Evolutionary conservation across 2,113 vertebrate species (phyloP).

Genomic region (Gymnocephalus cernua): DNA sequence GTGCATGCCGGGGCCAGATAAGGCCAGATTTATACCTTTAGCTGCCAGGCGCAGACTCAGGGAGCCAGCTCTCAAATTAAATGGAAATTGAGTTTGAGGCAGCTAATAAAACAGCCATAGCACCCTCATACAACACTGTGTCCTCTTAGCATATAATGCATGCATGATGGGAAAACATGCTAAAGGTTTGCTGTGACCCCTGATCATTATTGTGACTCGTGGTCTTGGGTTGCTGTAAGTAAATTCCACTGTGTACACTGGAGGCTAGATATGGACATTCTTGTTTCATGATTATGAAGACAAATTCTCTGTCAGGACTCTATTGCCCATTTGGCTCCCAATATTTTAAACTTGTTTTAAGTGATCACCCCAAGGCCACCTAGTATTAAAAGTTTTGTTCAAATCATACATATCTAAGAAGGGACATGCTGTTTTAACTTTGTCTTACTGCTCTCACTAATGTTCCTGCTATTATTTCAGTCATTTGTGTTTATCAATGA

Average conservation of each 20-base stretch:
- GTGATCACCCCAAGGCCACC: conserved; percentile 34
- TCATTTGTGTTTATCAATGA: conserved; percentile 25
- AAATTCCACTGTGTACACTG: conserved; percentile 11
- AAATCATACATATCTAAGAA: background rate
- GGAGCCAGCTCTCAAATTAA: conserved; percentile 85
- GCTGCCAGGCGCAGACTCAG: conserved; percentile 80
- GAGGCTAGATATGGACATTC: conserved; percentile 20
- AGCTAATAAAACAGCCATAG: conserved; percentile 83
- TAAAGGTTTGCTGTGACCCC: conserved; percentile 37
- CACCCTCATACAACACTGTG: conserved; percentile 60
- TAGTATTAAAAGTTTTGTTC: conserved; percentile 36
- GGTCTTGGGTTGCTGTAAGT: conserved; percentile 18
- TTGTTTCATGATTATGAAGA: conserved; percentile 27
- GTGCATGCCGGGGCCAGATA: conserved; percentile 86
- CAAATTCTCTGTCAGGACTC: conserved; percentile 34
- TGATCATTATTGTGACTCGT: conserved; percentile 48
- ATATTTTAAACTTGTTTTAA: conserved; percentile 43
- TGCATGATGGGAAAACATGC: conserved; percentile 54
- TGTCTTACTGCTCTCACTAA: conserved; percentile 10
- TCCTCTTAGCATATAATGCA: conserved; percentile 72
- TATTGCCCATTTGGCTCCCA: conserved; percentile 8
- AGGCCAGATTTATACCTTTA: conserved; percentile 87
- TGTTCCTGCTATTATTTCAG: conserved; percentile 19
- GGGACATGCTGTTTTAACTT: background rate
- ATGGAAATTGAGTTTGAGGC: conserved; percentile 86